These are phyloP conservation scores for Barbus barbus DNA, from an alignment of 2,113 vertebrate species.

Conservation along the genomic window DNA sequence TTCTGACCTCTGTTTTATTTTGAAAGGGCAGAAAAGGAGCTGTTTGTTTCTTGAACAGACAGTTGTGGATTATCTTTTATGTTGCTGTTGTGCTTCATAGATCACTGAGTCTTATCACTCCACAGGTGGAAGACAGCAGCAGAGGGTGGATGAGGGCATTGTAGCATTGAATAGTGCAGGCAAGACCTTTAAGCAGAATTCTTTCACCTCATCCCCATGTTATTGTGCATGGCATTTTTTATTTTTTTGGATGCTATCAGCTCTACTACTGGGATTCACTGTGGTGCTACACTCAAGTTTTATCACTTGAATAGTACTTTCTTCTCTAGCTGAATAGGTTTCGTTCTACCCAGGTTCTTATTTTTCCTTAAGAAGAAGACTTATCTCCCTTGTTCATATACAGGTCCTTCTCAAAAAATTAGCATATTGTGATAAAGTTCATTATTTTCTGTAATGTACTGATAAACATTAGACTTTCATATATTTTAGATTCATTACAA, in stretches of 20 bases:
- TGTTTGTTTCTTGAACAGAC: constrained; percentile 18
- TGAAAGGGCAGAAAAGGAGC: constrained; percentile 21
- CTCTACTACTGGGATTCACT: background rate
- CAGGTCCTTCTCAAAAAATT: too few relatives aligned
- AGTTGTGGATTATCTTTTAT: constrained; percentile 2
- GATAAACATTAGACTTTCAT: too few relatives aligned
- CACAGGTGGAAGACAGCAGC: constrained; percentile 21
- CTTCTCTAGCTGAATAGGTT: background rate
- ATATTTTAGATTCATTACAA: too few relatives aligned
- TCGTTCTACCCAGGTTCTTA: background rate
- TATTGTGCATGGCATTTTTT: background rate
- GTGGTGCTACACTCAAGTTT: background rate
- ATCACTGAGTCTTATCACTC: constrained; percentile 26
- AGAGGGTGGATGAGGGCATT: background rate
- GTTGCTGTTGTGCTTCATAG: constrained; percentile 31
- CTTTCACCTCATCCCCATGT: background rate
- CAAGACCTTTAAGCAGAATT: constrained; percentile 9
- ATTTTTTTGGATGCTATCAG: background rate
- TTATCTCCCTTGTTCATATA: background rate
- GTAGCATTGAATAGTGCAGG: background rate
- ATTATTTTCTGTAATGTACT: too few relatives aligned
- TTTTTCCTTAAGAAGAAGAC: background rate
- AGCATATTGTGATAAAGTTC: too few relatives aligned
- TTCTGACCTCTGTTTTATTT: constrained; percentile 33
- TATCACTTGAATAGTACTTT: constrained; percentile 3